A percentile compares a stretch with the other conserved stretches of the same genome.
Conservation (phyloP, 2,797 vertebrate genomes). For the Enteromius mattozi region DNA sequence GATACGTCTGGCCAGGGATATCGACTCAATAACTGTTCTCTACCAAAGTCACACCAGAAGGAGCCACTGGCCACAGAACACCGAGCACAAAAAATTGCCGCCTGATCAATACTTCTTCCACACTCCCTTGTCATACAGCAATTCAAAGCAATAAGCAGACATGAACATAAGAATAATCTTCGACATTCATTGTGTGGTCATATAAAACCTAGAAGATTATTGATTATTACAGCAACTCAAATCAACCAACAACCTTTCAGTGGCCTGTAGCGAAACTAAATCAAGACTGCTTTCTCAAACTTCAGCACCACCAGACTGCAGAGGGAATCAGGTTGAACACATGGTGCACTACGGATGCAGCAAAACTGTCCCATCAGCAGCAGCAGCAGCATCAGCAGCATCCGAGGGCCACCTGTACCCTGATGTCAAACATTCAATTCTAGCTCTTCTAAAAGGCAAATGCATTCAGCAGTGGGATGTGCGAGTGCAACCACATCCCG, state of each 20-base stretch:
- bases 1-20: constrained; percentile 27
- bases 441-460: constrained; percentile 1
- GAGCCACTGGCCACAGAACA: constrained; percentile 46
- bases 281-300: constrained; percentile 2
- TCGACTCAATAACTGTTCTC: constrained; percentile 44
- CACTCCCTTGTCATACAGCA: constrained; percentile 5
- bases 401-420: constrained; percentile 13
- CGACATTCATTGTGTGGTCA: neutral
- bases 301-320: constrained; percentile 42
- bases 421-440: constrained; percentile 15
- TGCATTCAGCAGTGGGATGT: constrained; percentile 3
- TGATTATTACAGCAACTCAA: constrained; percentile 10
- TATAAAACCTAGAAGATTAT: neutral
- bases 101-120: constrained; percentile 42
- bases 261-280: neutral
- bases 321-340: constrained; percentile 26
- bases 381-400: constrained; percentile 13
- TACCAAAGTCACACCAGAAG: constrained; percentile 41
- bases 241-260: neutral
- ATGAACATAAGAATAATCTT: neutral
- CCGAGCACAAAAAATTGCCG: constrained; percentile 42
- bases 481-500: constrained; percentile 19
- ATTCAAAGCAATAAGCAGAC: constrained; percentile 11
- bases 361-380: constrained; percentile 39
- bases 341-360: constrained; percentile 35